phyloP scores from a whole-genome alignment of 2,113 vertebrate genomes.

The Chunga burmeisteri region DNA sequence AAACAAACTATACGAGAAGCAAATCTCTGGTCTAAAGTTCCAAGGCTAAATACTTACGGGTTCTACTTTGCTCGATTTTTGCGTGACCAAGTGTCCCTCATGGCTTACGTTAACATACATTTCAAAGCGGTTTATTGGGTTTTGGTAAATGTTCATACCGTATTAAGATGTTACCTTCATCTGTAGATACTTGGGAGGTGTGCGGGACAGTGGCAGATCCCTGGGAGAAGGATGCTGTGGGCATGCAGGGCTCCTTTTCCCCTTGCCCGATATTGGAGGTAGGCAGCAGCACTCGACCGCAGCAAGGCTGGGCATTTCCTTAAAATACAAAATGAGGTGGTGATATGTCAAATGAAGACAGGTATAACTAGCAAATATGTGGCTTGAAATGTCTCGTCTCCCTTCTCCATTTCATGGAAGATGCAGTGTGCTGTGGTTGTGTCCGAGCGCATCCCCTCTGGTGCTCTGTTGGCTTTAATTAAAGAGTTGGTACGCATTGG shows the following conservation, averaged over 20 bases:
- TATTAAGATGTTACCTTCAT: background rate
- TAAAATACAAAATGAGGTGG: background rate
- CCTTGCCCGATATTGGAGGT: background rate
- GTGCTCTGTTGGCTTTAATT: conserved; percentile 60
- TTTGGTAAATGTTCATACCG: background rate
- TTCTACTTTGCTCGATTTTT: background rate
- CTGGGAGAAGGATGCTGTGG: background rate
- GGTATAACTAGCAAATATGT: background rate
- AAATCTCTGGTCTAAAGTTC: background rate
- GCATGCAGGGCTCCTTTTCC: background rate
- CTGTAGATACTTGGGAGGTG: background rate
- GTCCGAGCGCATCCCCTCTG: background rate
- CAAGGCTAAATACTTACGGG: background rate
- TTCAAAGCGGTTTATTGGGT: background rate
- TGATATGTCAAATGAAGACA: background rate
- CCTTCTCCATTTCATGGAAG: background rate
- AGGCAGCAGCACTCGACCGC: background rate
- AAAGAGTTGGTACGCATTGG: background rate
- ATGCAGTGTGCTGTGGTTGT: background rate
- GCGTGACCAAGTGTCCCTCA: background rate
- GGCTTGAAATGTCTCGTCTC: background rate
- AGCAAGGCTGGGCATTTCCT: background rate
- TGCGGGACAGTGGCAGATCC: background rate
- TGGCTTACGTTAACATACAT: background rate
- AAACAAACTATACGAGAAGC: background rate